phyloP scores from a whole-genome alignment of 1,140 invertebrate genomes.

The Eufriesea mexicana region DNA sequence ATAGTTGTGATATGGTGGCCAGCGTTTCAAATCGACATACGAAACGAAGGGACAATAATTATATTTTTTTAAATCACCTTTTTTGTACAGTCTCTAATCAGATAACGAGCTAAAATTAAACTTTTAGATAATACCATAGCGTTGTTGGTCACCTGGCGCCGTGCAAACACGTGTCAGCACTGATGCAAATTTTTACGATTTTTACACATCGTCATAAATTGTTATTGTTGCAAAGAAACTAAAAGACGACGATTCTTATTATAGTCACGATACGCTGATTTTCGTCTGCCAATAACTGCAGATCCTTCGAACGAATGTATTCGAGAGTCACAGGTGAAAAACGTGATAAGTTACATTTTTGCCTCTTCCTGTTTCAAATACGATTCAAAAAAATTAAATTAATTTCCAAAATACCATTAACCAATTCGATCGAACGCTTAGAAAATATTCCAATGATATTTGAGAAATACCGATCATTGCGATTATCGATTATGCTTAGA shows the following conservation, averaged over 20 bases:
- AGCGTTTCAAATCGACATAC: background rate
- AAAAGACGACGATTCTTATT: background rate
- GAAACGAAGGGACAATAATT: background rate
- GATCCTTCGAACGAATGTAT: background rate
- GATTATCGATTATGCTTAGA: no score
- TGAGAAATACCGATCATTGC: no score
- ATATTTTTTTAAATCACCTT: slow-evolving; percentile 10
- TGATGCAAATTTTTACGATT: background rate
- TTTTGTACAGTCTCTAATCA: slow-evolving; percentile 3
- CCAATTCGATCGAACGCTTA: no score
- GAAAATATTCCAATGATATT: no score
- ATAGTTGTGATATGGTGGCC: slow-evolving; percentile 13
- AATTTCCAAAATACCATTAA: no score
- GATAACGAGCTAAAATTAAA: background rate
- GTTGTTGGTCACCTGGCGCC: background rate
- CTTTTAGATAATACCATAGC: background rate
- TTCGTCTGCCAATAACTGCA: background rate
- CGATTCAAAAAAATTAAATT: no score
- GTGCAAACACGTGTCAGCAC: background rate
- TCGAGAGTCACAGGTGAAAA: no score
- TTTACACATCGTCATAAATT: background rate
- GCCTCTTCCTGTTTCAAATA: no score
- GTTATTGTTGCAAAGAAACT: background rate
- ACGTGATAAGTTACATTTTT: no score
- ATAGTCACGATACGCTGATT: background rate